Conservation (phyloP, 2,797 vertebrate genomes). For the Sparidentex hasta region DNA sequence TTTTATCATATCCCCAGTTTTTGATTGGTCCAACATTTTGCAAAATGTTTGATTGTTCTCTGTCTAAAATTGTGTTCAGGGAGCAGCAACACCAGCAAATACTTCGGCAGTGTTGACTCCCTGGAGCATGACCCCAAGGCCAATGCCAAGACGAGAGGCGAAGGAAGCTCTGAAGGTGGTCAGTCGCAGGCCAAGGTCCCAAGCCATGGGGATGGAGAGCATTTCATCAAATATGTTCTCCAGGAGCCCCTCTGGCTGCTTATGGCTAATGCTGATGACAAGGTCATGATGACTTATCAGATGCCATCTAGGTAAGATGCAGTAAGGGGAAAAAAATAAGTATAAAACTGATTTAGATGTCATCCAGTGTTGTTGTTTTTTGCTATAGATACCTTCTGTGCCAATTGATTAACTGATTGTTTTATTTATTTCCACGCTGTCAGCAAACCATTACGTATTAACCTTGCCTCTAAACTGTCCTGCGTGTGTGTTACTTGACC, state of each 20-base stretch:
- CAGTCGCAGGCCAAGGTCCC: conserved; percentile 62
- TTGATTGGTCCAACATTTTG: not conserved
- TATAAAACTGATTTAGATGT: no score
- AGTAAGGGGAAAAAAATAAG: not conserved
- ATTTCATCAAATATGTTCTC: conserved; percentile 87
- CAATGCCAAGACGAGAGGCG: conserved; percentile 59
- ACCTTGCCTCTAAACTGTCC: not conserved
- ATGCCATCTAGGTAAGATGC: conserved; percentile 89
- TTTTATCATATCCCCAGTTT: not conserved
- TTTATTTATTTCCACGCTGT: not conserved
- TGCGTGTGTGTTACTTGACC: not conserved
- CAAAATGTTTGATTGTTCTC: not conserved
- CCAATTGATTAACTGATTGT: not conserved
- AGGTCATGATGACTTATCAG: conserved; percentile 96
- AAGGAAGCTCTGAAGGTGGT: conserved; percentile 51
- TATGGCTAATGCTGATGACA: conserved; percentile 89
- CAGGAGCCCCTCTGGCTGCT: conserved; percentile 94
- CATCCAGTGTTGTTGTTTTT: no score
- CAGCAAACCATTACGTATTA: not conserved
- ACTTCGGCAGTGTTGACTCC: conserved; percentile 93
- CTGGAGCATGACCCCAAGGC: conserved; percentile 89
- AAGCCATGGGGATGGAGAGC: conserved; percentile 75
- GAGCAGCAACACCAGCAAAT: conserved; percentile 94
- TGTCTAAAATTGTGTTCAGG: conserved; percentile 75
- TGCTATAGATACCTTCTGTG: no score